These are phyloP conservation scores for Ceratosolen solmsi DNA, from an alignment of 1,140 invertebrate species.

Conservation along the genomic window DNA sequence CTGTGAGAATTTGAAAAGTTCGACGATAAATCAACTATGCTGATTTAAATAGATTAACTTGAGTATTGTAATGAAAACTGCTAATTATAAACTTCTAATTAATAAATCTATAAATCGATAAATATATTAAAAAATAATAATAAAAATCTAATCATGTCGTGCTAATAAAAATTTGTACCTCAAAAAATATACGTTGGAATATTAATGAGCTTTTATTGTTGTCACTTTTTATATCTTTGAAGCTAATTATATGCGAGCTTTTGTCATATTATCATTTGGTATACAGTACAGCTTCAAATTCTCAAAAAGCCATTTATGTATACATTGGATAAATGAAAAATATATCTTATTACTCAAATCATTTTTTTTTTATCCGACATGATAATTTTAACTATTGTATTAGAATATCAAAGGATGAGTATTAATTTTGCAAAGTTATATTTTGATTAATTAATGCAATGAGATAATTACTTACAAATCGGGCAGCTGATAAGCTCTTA, in stretches of 20 bases:
- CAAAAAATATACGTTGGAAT: neutral
- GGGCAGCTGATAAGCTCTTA: conserved; percentile 89
- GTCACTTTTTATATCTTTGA: neutral
- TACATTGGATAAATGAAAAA: neutral
- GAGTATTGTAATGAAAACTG: no score
- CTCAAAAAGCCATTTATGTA: neutral
- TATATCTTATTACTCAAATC: no score
- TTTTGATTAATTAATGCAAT: neutral
- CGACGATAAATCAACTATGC: no score
- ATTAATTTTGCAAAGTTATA: no score
- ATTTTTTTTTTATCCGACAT: no score
- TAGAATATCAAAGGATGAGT: no score
- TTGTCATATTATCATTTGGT: no score
- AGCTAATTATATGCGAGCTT: neutral
- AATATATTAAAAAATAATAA: neutral
- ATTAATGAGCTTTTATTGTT: neutral
- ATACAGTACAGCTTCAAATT: neutral
- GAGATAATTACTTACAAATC: conserved; percentile 80
- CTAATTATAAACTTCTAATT: no score
- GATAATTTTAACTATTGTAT: no score
- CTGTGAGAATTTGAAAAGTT: no score
- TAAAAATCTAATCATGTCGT: neutral
- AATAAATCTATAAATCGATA: neutral
- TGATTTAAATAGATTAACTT: no score
- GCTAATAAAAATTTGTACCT: neutral